Base-by-base conservation (phyloP, 2,113 vertebrate genomes). In the Prunella fulvescens region DNA sequence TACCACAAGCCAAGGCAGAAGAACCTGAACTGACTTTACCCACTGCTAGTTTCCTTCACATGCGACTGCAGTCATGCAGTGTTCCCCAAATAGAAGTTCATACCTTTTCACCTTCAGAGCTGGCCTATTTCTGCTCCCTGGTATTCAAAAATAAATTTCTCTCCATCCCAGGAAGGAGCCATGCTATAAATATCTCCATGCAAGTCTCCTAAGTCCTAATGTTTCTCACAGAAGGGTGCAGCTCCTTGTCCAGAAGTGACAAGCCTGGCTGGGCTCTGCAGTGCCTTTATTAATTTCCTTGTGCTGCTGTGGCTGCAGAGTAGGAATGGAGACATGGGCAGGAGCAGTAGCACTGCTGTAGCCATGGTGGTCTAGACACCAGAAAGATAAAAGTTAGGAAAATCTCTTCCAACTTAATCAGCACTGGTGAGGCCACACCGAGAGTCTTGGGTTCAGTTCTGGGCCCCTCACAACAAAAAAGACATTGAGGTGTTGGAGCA, bases 41-140 rank as follows among this genome's bases (percentile, higher is more conserved):
- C 25, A 22, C 50, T 45, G 29, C 12, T 37, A 2, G 14, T 47
- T 92, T 39, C 56, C 76, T 92, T 70, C 28, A 61, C 76, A 48
- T 31, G 35, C 0, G 1, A 35, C 50, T 88, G 54, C 1, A 11
- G 42, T 58, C 66, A 39, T 11, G 54, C 90, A 54, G 33, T 20
- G 23, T 56, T 95, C 92, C 64, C 79, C 60, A 90, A 78, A 90
- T 86, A 95, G 87, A 79, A 92, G 40, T 80, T 87, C 87, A 66
- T 73, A 95, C 90, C 90, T 96, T 95, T 96, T 92, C 93, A 90
- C 92, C 95, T 96, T 96, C 88, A 90, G 82, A 66, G 66, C 14
- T n/a, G 64, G 47, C 80, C 90, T 96, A 56, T 92, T 94, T 94
- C 88, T 95, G 74, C 79, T 83, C 87, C 64, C 67, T 81, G 53